phyloP scores from a whole-genome alignment of 2,888 invertebrate genomes.

The Theristus sp. region DNA sequence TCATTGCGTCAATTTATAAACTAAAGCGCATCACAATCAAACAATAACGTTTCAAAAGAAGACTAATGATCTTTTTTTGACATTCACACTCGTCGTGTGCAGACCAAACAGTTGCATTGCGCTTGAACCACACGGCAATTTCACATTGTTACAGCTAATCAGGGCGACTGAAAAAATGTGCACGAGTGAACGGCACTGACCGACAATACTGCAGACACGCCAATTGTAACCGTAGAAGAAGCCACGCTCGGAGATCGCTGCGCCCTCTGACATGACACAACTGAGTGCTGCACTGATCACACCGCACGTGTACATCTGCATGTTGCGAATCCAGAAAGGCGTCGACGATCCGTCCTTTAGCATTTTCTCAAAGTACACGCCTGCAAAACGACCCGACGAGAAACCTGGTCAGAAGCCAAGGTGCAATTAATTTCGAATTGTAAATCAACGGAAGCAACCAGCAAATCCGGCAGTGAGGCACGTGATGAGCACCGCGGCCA shows the following conservation, averaged over 20 bases:
- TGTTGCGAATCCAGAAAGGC: constrained; percentile 28
- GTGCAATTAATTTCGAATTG: background rate
- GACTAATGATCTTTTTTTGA: too few species aligned
- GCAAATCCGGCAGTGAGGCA: constrained; percentile 31
- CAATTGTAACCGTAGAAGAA: constrained; percentile 26
- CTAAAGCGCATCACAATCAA: too few species aligned
- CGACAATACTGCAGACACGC: constrained; percentile 21
- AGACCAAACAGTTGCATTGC: too few species aligned
- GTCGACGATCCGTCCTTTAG: constrained; percentile 23
- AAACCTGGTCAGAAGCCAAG: background rate
- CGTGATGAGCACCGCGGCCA: constrained; percentile 24
- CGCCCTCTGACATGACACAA: constrained; percentile 16
- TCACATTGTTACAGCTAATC: too few species aligned
- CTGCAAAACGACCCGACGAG: constrained; percentile 8
- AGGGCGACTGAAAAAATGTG: too few species aligned
- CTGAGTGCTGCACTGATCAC: constrained; percentile 20
- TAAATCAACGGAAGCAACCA: constrained; percentile 11
- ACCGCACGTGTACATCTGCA: constrained; percentile 30
- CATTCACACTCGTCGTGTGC: too few species aligned
- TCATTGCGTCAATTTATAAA: too few species aligned
- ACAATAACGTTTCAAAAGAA: too few species aligned
- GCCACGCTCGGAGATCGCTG: constrained; percentile 16
- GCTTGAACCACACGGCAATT: too few species aligned
- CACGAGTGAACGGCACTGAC: constrained; percentile 10
- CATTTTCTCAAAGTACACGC: constrained; percentile 30